Conservation (phyloP, 1,140 invertebrate species). For the Monochamus saltuarius region DNA sequence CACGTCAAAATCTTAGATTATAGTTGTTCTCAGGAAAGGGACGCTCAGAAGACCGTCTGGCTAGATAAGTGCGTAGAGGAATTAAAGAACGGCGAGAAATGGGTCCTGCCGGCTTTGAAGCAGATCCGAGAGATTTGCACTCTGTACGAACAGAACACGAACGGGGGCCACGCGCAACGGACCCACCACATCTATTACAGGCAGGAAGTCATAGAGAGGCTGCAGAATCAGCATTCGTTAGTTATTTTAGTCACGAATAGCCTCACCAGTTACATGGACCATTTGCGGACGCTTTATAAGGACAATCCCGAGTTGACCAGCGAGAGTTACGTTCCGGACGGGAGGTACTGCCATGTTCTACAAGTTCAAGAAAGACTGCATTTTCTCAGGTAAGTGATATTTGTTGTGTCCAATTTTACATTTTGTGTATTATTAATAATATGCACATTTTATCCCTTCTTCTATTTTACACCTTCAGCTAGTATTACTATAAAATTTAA, state of each 20-base stretch:
- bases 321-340: slow-evolving; percentile 80
- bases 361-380: slow-evolving; percentile 93
- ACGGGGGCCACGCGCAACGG: slow-evolving; percentile 58
- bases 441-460: too few relatives aligned
- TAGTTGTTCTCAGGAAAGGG: slow-evolving; percentile 93
- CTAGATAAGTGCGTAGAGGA: slow-evolving; percentile 94
- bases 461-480: too few relatives aligned
- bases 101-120: slow-evolving; percentile 93
- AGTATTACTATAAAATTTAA: too few relatives aligned
- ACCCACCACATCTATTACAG: slow-evolving; percentile 67
- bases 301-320: slow-evolving; percentile 78
- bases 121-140: slow-evolving; percentile 95
- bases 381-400: slow-evolving; percentile 67
- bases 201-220: slow-evolving; percentile 82
- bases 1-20: slow-evolving; percentile 98
- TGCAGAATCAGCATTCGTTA: slow-evolving; percentile 89
- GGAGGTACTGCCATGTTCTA: slow-evolving; percentile 85
- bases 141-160: slow-evolving; percentile 74
- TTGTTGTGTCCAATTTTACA: not conserved
- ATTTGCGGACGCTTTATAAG: slow-evolving; percentile 70
- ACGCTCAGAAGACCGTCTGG: slow-evolving; percentile 95
- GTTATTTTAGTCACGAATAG: slow-evolving; percentile 94
- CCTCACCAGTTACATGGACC: slow-evolving; percentile 89
- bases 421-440: too few relatives aligned
- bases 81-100: slow-evolving; percentile 81